A percentile compares a stretch with the other conserved stretches of the same genome.
Conservation (phyloP, 2,113 vertebrate genomes). For the Hiodon alosoides region DNA sequence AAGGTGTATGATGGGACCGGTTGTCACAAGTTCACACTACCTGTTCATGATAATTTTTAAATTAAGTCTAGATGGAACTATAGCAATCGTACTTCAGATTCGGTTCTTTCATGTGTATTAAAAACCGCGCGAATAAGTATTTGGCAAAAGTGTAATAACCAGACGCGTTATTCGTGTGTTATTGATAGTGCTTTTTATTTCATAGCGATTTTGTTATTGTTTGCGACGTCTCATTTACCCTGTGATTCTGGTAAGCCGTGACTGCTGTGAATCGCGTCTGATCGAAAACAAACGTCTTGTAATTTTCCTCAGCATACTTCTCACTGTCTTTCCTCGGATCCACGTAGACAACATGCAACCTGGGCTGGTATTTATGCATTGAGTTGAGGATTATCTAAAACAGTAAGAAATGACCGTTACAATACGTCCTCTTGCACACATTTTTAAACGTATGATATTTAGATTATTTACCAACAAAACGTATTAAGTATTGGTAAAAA, state of each 20-base stretch:
- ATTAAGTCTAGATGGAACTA: too few species aligned
- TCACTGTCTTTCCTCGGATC: slow-evolving; percentile 75
- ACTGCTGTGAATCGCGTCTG: slow-evolving; percentile 91
- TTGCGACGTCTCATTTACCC: slow-evolving; percentile 54
- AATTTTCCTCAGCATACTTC: slow-evolving; percentile 80
- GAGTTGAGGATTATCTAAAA: slow-evolving; percentile 87
- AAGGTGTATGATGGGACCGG: too few species aligned
- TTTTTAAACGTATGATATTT: too few species aligned
- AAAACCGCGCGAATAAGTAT: too few species aligned
- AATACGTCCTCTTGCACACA: too few species aligned
- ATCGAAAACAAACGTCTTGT: slow-evolving; percentile 82
- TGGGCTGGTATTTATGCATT: slow-evolving; percentile 93
- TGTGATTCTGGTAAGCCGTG: slow-evolving; percentile 90
- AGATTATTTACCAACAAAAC: too few species aligned
- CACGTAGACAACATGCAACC: slow-evolving; percentile 84
- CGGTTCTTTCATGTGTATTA: too few species aligned
- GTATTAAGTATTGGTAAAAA: too few species aligned
- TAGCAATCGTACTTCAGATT: too few species aligned
- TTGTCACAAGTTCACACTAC: too few species aligned
- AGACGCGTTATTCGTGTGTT: not conserved
- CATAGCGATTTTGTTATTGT: not conserved
- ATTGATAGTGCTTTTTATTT: not conserved
- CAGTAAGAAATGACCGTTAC: not conserved
- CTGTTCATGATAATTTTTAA: too few species aligned
- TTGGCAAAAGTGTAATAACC: too few species aligned